Evolutionary conservation across 2,888 invertebrate species (phyloP), one percentile per base, ranked within the genome.

Genomic region (Spicauda simplicius): DNA sequence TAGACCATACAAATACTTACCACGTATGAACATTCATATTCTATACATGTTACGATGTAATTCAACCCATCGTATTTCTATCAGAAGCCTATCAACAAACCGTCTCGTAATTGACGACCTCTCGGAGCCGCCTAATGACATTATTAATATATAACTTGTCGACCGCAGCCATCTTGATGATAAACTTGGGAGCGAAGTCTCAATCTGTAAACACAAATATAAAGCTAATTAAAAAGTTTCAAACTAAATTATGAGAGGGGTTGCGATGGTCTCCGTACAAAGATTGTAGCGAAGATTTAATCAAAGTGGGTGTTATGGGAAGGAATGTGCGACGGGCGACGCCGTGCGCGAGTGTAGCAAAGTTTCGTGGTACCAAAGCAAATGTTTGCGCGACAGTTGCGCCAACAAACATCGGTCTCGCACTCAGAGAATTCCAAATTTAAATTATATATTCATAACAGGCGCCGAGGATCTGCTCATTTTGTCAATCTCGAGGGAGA

Each of bases 161-260:
- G 82, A 84, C 91, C 92, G 80, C 91, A 86, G 79, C 78, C 82
- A 82, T 81, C 83, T 79, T 83, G 88, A 89, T 90, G 88, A 88
- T 88, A 87, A 89, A 91, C 89, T 82, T 80, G 83, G 81, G 85
- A 82, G 78, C 84, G 75, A 92, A 88, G 90, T 90, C 93, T 93
- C 93, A 91, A 93, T 93, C 91, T 88, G 85, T 91, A 92, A 93
- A 93, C 90, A 93, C 92, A 93, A 93, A 93, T 91, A 92, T 92
- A 92, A 93, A 93, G 91, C 92, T 93, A 93, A 93, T 93, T 93
- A 91, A 93, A 93, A 93, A 93, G 92, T 93, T 93, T 87, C 84
- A 87, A 93, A 93, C 92, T 91, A 89, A 92, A 92, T 93, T 93
- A 93, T 93, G 91, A 91, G 92, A 91, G 92, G 91, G 93, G 91